Conservation (phyloP, 1,140 invertebrate genomes). For the Drosophila oshimai region DNA sequence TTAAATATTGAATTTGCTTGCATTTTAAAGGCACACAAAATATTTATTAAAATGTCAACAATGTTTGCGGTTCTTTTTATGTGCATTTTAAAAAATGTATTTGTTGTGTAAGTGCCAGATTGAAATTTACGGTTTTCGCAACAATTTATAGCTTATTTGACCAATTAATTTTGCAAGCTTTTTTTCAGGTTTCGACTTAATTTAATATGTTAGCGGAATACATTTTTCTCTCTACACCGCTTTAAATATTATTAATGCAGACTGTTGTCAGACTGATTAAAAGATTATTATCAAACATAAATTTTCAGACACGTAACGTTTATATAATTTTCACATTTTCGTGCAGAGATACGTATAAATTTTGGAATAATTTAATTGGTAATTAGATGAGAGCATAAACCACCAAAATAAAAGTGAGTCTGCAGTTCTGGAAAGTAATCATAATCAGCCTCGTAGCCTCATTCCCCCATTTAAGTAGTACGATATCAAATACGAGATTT, state of each 20-base stretch:
- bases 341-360: slow-evolving; percentile 15
- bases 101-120: background rate
- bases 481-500: slow-evolving; percentile 41
- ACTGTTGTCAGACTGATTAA: slow-evolving; percentile 2
- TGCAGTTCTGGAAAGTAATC: slow-evolving; percentile 34
- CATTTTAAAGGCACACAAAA: background rate
- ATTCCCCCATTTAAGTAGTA: slow-evolving; percentile 23
- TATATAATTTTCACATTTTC: slow-evolving; percentile 24
- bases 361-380: slow-evolving; percentile 24
- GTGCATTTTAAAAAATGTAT: background rate
- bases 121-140: background rate
- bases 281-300: slow-evolving; percentile 6
- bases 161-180: background rate
- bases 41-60: slow-evolving; percentile 8
- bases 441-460: slow-evolving; percentile 25
- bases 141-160: background rate
- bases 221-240: background rate
- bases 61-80: background rate
- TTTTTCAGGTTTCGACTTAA: background rate
- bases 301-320: slow-evolving; percentile 35
- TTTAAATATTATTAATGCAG: background rate
- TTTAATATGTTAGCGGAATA: background rate
- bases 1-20: slow-evolving; percentile 9
- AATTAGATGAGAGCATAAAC: slow-evolving; percentile 25
- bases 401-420: slow-evolving; percentile 48